phyloP scores from a whole-genome alignment of 2,888 invertebrate species.

The Boloria euphrosyne region DNA sequence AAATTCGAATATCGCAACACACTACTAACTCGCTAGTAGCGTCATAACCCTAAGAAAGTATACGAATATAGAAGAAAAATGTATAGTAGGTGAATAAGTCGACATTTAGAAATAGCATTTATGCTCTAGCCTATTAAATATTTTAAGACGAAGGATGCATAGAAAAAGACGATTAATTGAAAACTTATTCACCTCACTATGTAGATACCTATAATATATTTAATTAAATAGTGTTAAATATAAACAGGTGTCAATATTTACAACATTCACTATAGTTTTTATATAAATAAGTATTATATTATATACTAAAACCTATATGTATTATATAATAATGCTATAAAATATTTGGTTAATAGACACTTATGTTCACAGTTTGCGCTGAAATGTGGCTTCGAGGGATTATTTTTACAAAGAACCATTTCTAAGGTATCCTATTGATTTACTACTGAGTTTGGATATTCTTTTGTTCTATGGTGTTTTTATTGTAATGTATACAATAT shows the following conservation, averaged over 20 bases:
- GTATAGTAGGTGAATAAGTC: conserved; percentile 7
- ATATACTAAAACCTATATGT: conserved; percentile 2
- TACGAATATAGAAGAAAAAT: conserved; percentile 14
- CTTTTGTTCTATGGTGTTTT: background rate
- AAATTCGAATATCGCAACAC: conserved; percentile 38
- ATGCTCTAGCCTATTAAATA: too few relatives aligned
- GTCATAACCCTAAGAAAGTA: conserved; percentile 8
- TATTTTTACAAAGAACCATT: conserved; percentile 38
- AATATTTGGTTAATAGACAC: conserved; percentile 76
- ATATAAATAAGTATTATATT: conserved; percentile 28
- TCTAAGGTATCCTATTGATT: conserved; percentile 32
- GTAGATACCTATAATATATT: background rate
- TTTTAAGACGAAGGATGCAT: too few relatives aligned
- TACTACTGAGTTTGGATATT: conserved; percentile 16
- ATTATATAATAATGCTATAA: conserved; percentile 47
- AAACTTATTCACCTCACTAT: conserved; percentile 12
- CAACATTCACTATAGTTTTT: conserved; percentile 35
- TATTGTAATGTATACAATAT: background rate
- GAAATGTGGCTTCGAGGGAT: conserved; percentile 50
- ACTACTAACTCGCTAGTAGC: conserved; percentile 22
- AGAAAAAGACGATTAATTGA: background rate
- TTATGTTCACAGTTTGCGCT: conserved; percentile 55
- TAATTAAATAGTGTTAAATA: conserved; percentile 25
- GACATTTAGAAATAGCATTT: background rate
- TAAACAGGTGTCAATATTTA: conserved; percentile 40